Evolutionary conservation across 2,113 vertebrate genomes (phyloP).

Genomic region (Aplodontia rufa): DNA sequence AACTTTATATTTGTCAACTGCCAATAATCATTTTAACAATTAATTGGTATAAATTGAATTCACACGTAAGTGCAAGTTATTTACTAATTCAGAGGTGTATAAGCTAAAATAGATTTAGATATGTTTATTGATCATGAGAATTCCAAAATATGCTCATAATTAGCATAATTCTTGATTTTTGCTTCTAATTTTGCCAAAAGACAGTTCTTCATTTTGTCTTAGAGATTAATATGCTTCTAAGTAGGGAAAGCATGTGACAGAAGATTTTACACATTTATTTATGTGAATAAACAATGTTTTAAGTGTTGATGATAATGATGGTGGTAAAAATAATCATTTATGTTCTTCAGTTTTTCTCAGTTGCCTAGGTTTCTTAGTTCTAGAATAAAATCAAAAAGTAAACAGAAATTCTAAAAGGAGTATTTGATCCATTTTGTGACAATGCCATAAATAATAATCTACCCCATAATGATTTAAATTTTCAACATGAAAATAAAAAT

Average conservation of each 20-base stretch:
- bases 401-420: slow-evolving; percentile 16
- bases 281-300: background rate
- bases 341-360: slow-evolving; percentile 24
- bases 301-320: background rate
- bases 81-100: slow-evolving; percentile 32
- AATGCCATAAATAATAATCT: background rate
- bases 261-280: slow-evolving; percentile 24
- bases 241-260: background rate
- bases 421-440: background rate
- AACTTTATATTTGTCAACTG: slow-evolving; percentile 36
- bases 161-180: slow-evolving; percentile 30
- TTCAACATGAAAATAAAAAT: slow-evolving; percentile 30
- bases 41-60: slow-evolving; percentile 54
- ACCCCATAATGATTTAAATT: slow-evolving; percentile 37
- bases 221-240: slow-evolving; percentile 32
- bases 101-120: background rate
- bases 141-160: slow-evolving; percentile 44
- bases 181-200: slow-evolving; percentile 26
- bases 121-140: slow-evolving; percentile 43
- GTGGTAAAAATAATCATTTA: slow-evolving; percentile 30
- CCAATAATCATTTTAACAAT: slow-evolving; percentile 33
- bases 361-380: background rate
- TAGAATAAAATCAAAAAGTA: background rate
- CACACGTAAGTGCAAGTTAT: background rate
- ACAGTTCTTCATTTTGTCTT: slow-evolving; percentile 11